phyloP scores from a whole-genome alignment of 2,797 vertebrate genomes.

The Phoxinus dragarum region DNA sequence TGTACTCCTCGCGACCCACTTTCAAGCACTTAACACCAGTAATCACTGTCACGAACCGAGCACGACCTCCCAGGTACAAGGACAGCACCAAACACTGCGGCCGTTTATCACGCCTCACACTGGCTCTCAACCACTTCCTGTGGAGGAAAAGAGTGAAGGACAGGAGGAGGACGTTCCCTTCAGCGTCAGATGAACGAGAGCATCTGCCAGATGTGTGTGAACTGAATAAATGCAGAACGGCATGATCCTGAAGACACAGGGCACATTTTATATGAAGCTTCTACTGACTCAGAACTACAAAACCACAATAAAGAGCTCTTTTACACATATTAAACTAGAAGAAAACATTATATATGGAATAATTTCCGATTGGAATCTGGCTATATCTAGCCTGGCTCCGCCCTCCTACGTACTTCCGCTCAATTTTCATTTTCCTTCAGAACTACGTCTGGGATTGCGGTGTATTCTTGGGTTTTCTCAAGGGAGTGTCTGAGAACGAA shows the following conservation, averaged over 20 bases:
- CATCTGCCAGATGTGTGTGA: background rate
- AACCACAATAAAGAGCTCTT: background rate
- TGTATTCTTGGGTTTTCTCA: too few relatives aligned
- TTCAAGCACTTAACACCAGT: slow-evolving; percentile 46
- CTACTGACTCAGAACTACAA: background rate
- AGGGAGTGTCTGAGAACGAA: too few relatives aligned
- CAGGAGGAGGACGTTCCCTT: slow-evolving; percentile 13
- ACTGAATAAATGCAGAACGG: background rate
- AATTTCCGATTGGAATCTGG: too few relatives aligned
- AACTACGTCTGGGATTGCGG: too few relatives aligned
- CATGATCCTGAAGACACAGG: background rate
- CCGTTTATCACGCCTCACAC: slow-evolving; percentile 45
- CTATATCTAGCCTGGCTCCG: too few relatives aligned
- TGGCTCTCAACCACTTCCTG: background rate
- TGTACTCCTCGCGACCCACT: background rate
- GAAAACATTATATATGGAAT: background rate
- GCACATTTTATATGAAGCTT: background rate
- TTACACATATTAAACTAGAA: background rate
- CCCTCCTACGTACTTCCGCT: too few relatives aligned
- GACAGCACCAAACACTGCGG: slow-evolving; percentile 9
- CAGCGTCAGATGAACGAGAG: background rate
- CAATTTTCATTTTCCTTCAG: too few relatives aligned
- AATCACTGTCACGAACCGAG: slow-evolving; percentile 47
- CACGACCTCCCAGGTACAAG: slow-evolving; percentile 23
- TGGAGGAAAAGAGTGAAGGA: slow-evolving; percentile 19